A percentile compares a stretch with the other conserved stretches of the same genome.
phyloP scores from a whole-genome alignment of 2,888 invertebrate genomes.

The Lasioglossum pauxillum region DNA sequence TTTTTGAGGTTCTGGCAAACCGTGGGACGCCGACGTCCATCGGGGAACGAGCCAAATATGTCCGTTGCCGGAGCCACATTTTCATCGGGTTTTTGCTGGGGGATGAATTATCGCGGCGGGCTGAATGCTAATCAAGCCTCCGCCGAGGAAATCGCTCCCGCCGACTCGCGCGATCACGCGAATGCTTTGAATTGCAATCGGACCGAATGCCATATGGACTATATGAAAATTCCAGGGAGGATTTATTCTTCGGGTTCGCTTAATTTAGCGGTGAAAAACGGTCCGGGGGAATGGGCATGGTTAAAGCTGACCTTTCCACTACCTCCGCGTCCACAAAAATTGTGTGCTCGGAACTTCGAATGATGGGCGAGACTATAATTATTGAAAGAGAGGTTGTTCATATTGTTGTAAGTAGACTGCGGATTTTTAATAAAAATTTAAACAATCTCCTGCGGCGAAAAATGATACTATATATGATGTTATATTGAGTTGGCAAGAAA shows the following conservation, averaged over 20 bases:
- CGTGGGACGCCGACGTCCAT: conserved; percentile 72
- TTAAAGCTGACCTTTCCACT: background rate
- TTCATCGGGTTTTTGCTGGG: conserved; percentile 67
- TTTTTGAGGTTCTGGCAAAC: conserved; percentile 72
- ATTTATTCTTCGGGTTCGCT: background rate
- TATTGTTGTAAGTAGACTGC: too few species aligned
- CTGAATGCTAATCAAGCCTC: conserved; percentile 47
- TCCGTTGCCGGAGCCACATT: conserved; percentile 71
- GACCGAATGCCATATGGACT: background rate
- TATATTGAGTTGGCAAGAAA: too few species aligned
- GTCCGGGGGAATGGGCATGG: background rate
- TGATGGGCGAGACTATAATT: too few species aligned
- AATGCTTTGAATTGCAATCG: conserved; percentile 23
- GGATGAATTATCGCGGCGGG: conserved; percentile 63
- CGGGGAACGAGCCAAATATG: conserved; percentile 72
- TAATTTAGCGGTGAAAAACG: background rate
- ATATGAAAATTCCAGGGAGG: background rate
- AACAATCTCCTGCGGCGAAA: too few species aligned
- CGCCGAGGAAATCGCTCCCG: conserved; percentile 21
- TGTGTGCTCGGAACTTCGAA: too few species aligned
- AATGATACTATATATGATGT: too few species aligned
- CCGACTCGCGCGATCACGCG: background rate
- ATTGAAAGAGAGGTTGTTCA: too few species aligned
- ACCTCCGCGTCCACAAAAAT: too few species aligned
- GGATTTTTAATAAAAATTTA: too few species aligned